These are phyloP conservation scores for Philopedon plagiatum DNA, from an alignment of 2,888 invertebrate species.

Conservation along the genomic window DNA sequence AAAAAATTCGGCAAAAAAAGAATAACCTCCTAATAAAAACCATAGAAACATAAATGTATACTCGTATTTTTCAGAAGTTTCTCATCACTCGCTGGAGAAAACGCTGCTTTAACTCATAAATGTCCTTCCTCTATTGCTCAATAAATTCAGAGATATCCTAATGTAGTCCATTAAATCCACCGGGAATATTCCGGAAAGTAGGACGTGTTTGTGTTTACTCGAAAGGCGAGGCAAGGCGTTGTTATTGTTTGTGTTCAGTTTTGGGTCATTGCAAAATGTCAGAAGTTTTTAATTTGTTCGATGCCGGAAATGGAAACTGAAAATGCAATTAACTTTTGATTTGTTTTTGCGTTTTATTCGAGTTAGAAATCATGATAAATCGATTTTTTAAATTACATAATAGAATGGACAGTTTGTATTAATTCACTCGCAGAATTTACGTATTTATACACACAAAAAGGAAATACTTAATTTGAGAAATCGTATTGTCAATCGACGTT, in stretches of 20 bases:
- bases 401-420: too few species aligned
- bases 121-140: slow-evolving; percentile 34
- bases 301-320: slow-evolving; percentile 22
- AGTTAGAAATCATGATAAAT: not conserved
- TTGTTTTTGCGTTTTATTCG: not conserved
- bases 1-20: too few species aligned
- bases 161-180: slow-evolving; percentile 45
- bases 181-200: slow-evolving; percentile 39
- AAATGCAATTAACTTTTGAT: slow-evolving; percentile 26
- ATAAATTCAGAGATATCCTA: slow-evolving; percentile 46
- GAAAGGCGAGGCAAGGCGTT: slow-evolving; percentile 33
- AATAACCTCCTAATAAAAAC: slow-evolving; percentile 1
- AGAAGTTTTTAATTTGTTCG: slow-evolving; percentile 35
- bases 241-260: slow-evolving; percentile 38
- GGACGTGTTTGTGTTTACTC: slow-evolving; percentile 40
- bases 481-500: too few species aligned
- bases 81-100: slow-evolving; percentile 12
- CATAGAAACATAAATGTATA: not conserved
- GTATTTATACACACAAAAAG: too few species aligned
- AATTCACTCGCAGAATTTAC: too few species aligned
- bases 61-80: slow-evolving; percentile 7
- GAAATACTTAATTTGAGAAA: too few species aligned
- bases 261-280: slow-evolving; percentile 32
- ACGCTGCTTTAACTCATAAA: slow-evolving; percentile 27
- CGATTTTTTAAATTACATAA: not conserved